Evolutionary conservation across 2,888 invertebrate species (phyloP), one percentile per base, ranked within the genome.

Genomic region (Megalurothrips usitatus): DNA sequence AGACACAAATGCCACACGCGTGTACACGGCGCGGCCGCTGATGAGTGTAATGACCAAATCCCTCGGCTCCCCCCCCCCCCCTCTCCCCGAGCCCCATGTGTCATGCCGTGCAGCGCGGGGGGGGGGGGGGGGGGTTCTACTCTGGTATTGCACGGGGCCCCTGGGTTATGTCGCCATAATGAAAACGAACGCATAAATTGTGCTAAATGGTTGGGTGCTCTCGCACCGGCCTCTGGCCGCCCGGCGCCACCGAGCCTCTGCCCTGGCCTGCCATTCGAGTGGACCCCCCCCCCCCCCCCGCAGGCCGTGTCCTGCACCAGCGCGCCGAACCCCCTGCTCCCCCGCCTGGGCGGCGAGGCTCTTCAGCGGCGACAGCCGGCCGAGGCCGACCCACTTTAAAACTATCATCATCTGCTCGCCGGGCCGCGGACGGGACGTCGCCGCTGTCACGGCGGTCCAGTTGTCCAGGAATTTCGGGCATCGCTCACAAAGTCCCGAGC

Each of bases 111-210:
- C 23, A n/a, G 68, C n/a, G 63, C n/a, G n/a, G 63, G n/a, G 23
- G 23, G 4, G 68, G 68, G 58, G 58, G 68, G 3, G 9, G 52
- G 6, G 6, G 52, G 52, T 17, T 17, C 58, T n/a, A n/a, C n/a
- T n/a, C 58, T 10, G 34, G 34, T 43, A 43, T 43, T 43, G 34
- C 34, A 43, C 34, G 34, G 34, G 58, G 19, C 58, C 58, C 68
- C 68, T 75, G 68, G 68, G 68, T 75, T 26, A 26, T 75, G 68
- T 75, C 68, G 58, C 68, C 26, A 75, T 75, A 75, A 75, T 75
- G 68, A 75, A 75, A 75, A 75, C 68, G 68, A 75, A 75, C 68
- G 68, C 68, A 75, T 75, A 75, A 75, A 75, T 75, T 75, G 68
- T 75, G 68, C 68, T 75, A 75, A 75, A 75, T 75, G 68, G 68